Conservation (phyloP, 2,888 invertebrate genomes). For the Eupithecia abbreviata region DNA sequence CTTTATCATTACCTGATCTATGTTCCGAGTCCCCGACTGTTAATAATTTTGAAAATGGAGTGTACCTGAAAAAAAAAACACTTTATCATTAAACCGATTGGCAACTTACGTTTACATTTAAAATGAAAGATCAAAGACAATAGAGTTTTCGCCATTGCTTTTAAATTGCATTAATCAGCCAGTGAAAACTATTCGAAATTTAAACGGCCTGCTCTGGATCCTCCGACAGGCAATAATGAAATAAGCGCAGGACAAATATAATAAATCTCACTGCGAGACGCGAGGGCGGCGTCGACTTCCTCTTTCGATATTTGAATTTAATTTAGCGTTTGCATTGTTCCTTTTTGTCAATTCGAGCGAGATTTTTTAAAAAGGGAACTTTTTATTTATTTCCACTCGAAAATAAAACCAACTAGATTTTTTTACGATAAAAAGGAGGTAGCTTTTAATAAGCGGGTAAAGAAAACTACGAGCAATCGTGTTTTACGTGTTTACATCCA, state of each 20-base stretch:
- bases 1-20: background rate
- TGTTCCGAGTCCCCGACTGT: background rate
- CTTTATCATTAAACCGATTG: background rate
- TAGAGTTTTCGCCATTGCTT: background rate
- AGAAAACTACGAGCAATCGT: conserved; percentile 68
- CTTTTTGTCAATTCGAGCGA: conserved; percentile 66
- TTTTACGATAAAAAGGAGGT: conserved; percentile 5
- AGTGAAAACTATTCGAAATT: conserved; percentile 62
- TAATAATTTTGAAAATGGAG: background rate
- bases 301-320: conserved; percentile 84
- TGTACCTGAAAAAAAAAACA: conserved; percentile 62
- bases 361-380: conserved; percentile 45
- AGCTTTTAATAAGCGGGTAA: conserved; percentile 22
- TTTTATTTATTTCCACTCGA: conserved; percentile 15
- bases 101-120: background rate
- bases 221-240: conserved; percentile 79
- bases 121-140: background rate
- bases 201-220: conserved; percentile 60
- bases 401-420: conserved; percentile 1
- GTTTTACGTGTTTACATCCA: conserved; percentile 82
- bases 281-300: conserved; percentile 79
- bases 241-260: conserved; percentile 83
- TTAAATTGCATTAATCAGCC: conserved; percentile 37
- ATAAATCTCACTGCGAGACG: conserved; percentile 80
- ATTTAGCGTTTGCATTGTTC: conserved; percentile 78